Conservation (phyloP, 2,113 vertebrate genomes). For the Rhagologus leucostigma region DNA sequence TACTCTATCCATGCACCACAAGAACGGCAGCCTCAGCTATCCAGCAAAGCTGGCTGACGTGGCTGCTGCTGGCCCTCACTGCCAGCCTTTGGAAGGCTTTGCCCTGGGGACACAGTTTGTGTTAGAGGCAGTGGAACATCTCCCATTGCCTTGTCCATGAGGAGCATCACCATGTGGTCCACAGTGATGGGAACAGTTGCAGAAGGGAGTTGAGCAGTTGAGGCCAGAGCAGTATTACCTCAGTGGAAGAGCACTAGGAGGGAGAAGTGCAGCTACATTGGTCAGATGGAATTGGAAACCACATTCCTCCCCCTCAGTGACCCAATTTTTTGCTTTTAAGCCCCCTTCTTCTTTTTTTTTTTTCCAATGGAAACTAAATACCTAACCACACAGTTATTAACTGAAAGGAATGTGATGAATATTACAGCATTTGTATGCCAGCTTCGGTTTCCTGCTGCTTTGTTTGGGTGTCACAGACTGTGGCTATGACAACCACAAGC, state of each 20-base stretch:
- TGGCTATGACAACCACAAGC: conserved; percentile 65
- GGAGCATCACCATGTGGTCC: background rate
- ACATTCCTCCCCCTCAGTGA: background rate
- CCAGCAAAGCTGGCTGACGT: background rate
- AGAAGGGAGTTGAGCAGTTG: background rate
- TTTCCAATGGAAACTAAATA: background rate
- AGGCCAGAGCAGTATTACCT: rapidly evolving
- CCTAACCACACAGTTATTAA: background rate
- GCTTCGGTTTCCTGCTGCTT: conserved; percentile 31
- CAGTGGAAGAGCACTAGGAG: background rate
- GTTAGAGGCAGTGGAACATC: background rate
- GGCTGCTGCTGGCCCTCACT: background rate
- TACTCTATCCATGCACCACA: rapidly evolving
- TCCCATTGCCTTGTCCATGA: background rate
- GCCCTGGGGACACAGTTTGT: background rate
- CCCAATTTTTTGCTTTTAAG: background rate
- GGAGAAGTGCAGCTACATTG: background rate
- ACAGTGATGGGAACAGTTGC: background rate
- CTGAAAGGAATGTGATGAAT: background rate
- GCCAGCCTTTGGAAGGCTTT: background rate
- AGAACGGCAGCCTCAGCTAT: background rate
- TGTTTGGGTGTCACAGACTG: conserved; percentile 66
- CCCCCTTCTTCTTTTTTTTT: background rate
- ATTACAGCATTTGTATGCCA: conserved; percentile 34
- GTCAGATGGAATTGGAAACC: background rate